Conservation (phyloP, 2,797 vertebrate species). For the Podarcis lilfordi region DNA sequence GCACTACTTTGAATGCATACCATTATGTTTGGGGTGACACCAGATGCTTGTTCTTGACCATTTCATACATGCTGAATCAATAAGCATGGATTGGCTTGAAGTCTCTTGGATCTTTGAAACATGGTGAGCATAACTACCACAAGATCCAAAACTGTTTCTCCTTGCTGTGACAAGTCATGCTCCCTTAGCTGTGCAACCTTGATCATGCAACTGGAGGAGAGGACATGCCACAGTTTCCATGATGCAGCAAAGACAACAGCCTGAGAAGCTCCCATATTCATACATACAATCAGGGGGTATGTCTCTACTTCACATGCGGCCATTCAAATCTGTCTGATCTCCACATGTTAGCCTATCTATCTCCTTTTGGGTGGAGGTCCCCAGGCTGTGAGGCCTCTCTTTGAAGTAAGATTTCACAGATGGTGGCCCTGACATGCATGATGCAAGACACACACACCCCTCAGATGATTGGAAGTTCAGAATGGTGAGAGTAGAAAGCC, state of each 20-base stretch:
- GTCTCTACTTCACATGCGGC: neutral
- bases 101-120: neutral
- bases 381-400: neutral
- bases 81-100: neutral
- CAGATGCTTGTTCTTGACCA: neutral
- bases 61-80: neutral
- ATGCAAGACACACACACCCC: neutral
- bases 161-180: neutral
- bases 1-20: too few species aligned
- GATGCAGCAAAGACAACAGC: neutral
- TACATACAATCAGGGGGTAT: too few species aligned
- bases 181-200: neutral
- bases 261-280: neutral
- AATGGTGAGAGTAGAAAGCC: neutral
- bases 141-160: neutral
- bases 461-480: neutral
- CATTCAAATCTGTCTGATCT: neutral
- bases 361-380: neutral
- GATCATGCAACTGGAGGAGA: neutral
- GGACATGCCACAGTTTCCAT: neutral
- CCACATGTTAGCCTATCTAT: neutral
- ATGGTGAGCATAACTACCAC: neutral
- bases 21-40: neutral
- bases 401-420: neutral
- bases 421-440: neutral